Conservation (phyloP, 2,888 invertebrate genomes). For the Neoascia interrupta region DNA sequence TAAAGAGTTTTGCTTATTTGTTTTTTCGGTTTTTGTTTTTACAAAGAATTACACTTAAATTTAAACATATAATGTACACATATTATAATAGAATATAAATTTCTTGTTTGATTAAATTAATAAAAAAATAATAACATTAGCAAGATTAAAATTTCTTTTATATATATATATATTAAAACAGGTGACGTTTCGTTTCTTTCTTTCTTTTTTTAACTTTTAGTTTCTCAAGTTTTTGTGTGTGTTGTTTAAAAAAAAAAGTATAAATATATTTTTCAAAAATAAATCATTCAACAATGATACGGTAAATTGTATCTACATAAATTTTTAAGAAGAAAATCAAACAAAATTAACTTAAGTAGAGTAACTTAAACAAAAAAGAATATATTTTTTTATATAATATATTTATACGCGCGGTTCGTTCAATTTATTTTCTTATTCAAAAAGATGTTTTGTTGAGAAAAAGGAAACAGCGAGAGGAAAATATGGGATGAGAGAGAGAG, state of each 20-base stretch:
- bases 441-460: slow-evolving; percentile 5
- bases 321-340: slow-evolving; percentile 29
- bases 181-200: slow-evolving; percentile 19
- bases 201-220: slow-evolving; percentile 2
- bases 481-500: slow-evolving; percentile 55
- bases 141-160: slow-evolving; percentile 6
- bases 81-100: slow-evolving; percentile 46
- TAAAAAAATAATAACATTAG: slow-evolving; percentile 34
- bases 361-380: neutral
- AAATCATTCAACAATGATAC: neutral
- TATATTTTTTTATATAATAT: neutral
- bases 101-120: slow-evolving; percentile 51
- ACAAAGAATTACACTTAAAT: slow-evolving; percentile 50
- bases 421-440: neutral
- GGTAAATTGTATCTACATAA: slow-evolving; percentile 18
- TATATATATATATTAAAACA: slow-evolving; percentile 38
- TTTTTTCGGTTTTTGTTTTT: slow-evolving; percentile 16
- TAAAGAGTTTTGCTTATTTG: slow-evolving; percentile 8
- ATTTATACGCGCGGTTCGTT: neutral
- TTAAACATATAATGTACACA: slow-evolving; percentile 59
- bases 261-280: slow-evolving; percentile 15
- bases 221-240: slow-evolving; percentile 56
- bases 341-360: slow-evolving; percentile 40
- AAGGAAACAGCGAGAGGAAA: slow-evolving; percentile 18
- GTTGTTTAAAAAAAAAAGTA: slow-evolving; percentile 32